Percentiles rank a stretch among this genome's conserved stretches.
Conservation (phyloP, 2,888 invertebrate genomes). For the Megamerina dolium region DNA sequence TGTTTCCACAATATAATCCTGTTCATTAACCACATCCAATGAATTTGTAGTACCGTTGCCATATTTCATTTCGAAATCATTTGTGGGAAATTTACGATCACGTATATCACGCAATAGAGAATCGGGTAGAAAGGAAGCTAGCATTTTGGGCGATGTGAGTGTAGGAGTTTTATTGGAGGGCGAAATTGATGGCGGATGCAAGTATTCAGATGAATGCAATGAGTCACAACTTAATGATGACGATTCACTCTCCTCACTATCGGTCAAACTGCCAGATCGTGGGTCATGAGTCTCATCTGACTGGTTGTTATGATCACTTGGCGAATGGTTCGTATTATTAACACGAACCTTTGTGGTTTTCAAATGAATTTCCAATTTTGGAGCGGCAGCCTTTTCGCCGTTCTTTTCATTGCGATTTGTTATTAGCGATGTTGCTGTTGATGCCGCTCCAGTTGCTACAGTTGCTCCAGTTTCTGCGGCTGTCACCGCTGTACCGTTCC, state of each 20-base stretch:
- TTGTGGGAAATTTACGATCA: slow-evolving; percentile 51
- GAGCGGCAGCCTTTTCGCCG: slow-evolving; percentile 19
- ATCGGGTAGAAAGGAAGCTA: slow-evolving; percentile 56
- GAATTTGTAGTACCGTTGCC: slow-evolving; percentile 9
- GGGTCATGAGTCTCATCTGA: slow-evolving; percentile 39
- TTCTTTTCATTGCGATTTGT: slow-evolving; percentile 23
- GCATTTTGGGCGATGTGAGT: slow-evolving; percentile 14
- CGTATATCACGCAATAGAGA: slow-evolving; percentile 65
- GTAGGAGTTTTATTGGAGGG: slow-evolving; percentile 29
- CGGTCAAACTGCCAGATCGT: slow-evolving; percentile 54
- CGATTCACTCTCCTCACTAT: slow-evolving; percentile 60
- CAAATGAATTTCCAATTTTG: slow-evolving; percentile 48
- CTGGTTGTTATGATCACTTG: slow-evolving; percentile 49
- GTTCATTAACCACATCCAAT: slow-evolving; percentile 3
- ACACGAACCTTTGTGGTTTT: slow-evolving; percentile 40
- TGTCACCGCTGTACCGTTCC: neutral
- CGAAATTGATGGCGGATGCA: slow-evolving; percentile 38
- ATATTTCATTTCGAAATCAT: slow-evolving; percentile 25
- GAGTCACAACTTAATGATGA: slow-evolving; percentile 79
- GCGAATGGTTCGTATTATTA: slow-evolving; percentile 44
- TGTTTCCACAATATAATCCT: slow-evolving; percentile 19
- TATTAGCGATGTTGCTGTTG: slow-evolving; percentile 6
- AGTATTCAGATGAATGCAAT: slow-evolving; percentile 65
- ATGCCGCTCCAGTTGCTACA: neutral
- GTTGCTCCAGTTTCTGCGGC: neutral